A percentile compares a stretch with the other conserved stretches of the same genome.
Conservation (phyloP, 1,140 invertebrate species). For the Charaxes varanes region DNA sequence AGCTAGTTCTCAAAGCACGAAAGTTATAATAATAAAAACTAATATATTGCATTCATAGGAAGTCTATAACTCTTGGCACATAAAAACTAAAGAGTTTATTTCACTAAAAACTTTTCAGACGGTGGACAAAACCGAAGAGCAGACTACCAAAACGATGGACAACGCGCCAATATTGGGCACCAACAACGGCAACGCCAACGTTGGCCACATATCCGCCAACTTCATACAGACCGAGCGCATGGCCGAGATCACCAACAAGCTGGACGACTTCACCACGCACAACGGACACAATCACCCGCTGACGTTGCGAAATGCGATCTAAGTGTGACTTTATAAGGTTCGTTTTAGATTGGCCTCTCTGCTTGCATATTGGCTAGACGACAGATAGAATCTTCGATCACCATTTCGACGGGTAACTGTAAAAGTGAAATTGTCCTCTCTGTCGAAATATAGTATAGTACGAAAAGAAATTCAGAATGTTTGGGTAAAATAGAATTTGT, state of each 20-base stretch:
- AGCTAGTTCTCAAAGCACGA: too few species aligned
- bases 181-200: constrained; percentile 42
- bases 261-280: constrained; percentile 57
- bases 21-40: too few species aligned
- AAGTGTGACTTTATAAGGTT: constrained; percentile 27
- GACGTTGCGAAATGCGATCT: constrained; percentile 60
- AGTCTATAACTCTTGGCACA: too few species aligned
- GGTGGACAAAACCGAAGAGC: constrained; percentile 48
- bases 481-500: too few species aligned
- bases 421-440: too few species aligned
- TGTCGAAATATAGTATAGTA: too few species aligned
- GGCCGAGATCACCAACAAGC: constrained; percentile 25
- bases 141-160: constrained; percentile 37
- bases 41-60: too few species aligned
- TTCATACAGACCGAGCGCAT: constrained; percentile 46
- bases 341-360: constrained; percentile 24
- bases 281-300: constrained; percentile 52
- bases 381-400: background rate
- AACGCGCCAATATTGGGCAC: constrained; percentile 34
- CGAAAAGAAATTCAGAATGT: too few species aligned
- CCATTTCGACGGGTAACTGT: too few species aligned
- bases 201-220: constrained; percentile 47
- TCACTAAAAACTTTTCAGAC: constrained; percentile 26
- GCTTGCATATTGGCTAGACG: constrained; percentile 54
- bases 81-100: too few species aligned